Conservation (phyloP, 1,140 invertebrate genomes). For the Ostrea denselamellosa region DNA sequence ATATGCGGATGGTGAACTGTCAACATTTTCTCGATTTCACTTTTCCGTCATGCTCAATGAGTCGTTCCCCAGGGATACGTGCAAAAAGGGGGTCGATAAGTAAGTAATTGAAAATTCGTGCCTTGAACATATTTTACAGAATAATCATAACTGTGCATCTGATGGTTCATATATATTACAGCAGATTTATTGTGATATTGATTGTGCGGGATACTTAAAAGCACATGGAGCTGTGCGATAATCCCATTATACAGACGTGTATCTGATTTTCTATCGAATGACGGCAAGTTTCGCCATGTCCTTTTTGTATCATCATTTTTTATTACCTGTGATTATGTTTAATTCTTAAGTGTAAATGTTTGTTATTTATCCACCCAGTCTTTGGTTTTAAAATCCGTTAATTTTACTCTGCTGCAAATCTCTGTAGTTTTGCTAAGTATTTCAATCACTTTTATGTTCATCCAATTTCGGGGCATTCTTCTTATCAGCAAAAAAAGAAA, state of each 20-base stretch:
- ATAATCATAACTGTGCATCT: background rate
- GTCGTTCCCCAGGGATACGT: background rate
- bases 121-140: background rate
- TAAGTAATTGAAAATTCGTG: constrained; percentile 3
- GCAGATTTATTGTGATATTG: background rate
- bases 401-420: too few relatives aligned
- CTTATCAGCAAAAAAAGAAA: too few relatives aligned
- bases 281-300: background rate
- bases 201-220: background rate
- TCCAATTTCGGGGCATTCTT: too few relatives aligned
- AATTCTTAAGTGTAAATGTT: too few relatives aligned
- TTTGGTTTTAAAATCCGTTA: too few relatives aligned
- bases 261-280: background rate
- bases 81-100: background rate
- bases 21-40: constrained; percentile 4
- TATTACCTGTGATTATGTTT: too few relatives aligned
- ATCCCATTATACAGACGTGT: background rate
- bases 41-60: background rate
- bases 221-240: background rate
- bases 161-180: background rate
- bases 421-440: too few relatives aligned
- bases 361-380: too few relatives aligned
- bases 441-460: too few relatives aligned
- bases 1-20: background rate
- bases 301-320: too few relatives aligned